Evolutionary conservation across 2,113 vertebrate species (phyloP).

Genomic region (Donacobius atricapilla): DNA sequence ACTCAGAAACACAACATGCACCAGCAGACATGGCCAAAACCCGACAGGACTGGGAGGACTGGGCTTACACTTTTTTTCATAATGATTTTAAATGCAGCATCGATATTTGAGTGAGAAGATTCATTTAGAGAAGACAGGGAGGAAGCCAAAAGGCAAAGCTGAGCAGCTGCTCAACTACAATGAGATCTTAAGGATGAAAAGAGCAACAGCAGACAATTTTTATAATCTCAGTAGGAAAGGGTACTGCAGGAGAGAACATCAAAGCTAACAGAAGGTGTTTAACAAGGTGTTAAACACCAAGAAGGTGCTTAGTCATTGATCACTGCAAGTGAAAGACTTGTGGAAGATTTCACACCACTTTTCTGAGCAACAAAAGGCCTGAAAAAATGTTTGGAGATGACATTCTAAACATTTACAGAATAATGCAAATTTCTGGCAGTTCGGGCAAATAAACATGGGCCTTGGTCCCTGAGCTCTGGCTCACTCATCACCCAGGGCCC

Average conservation of each 20-base stretch:
- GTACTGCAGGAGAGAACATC: not conserved
- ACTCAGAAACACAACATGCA: not conserved
- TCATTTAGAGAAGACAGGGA: not conserved
- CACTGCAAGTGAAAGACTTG: not conserved
- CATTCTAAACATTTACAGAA: no score
- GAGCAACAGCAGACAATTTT: not conserved
- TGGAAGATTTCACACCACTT: not conserved
- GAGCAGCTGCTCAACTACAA: not conserved
- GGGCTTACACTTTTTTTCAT: not conserved
- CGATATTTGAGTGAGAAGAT: not conserved
- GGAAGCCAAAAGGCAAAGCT: not conserved
- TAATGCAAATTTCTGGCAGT: not conserved
- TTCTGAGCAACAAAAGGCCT: not conserved
- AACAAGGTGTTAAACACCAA: not conserved
- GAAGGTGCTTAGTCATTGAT: not conserved
- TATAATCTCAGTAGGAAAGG: not conserved
- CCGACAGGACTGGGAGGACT: not conserved
- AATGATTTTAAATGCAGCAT: not conserved
- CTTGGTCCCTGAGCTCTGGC: not conserved
- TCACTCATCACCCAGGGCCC: not conserved
- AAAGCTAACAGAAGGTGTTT: not conserved
- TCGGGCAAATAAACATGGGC: not conserved
- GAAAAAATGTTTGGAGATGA: not conserved
- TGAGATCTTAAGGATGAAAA: not conserved
- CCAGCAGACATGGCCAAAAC: not conserved